A percentile compares a stretch with the other conserved stretches of the same genome.
These are phyloP conservation scores for Pelagia noctiluca DNA, from an alignment of 30 jellyfish, hydroid and myxozoan genomes.

Conservation along the genomic window DNA sequence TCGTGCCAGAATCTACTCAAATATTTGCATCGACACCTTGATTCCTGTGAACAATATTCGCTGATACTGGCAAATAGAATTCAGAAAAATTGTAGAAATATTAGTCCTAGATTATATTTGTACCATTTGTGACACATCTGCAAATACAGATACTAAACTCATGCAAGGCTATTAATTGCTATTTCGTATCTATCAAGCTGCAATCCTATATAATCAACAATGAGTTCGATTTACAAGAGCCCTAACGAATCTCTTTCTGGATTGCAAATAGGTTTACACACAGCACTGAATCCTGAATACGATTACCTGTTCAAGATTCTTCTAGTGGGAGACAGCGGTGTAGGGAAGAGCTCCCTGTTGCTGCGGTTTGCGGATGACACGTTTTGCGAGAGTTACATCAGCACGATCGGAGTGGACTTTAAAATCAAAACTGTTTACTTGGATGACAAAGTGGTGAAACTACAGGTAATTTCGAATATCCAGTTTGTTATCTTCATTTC, in stretches of 20 bases:
- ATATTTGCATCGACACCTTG: too few relatives aligned
- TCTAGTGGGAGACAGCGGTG: conserved; percentile 88
- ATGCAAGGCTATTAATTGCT: too few relatives aligned
- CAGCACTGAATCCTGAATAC: conserved; percentile 83
- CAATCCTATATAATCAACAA: too few relatives aligned
- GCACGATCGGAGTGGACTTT: conserved; percentile 92
- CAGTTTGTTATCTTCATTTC: too few relatives aligned
- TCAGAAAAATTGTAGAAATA: too few relatives aligned
- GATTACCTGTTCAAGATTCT: conserved; percentile 83
- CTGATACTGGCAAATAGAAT: too few relatives aligned
- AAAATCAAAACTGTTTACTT: conserved; percentile 77
- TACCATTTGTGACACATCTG: too few relatives aligned
- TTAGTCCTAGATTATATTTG: too few relatives aligned
- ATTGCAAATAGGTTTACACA: conserved; percentile 52
- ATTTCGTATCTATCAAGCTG: too few relatives aligned
- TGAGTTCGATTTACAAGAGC: conserved; percentile 3
- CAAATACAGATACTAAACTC: too few relatives aligned
- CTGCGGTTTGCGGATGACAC: conserved; percentile 80
- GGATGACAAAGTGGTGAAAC: conserved; percentile 80
- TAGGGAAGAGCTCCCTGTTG: conserved; percentile 80
- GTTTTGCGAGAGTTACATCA: conserved; percentile 75
- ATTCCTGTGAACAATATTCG: too few relatives aligned
- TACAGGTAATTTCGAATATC: conserved; percentile 58
- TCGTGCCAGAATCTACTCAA: too few relatives aligned
- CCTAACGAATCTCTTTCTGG: conserved; percentile 63